phyloP scores from a whole-genome alignment of 1,140 invertebrate species.

The Asobara japonica region DNA sequence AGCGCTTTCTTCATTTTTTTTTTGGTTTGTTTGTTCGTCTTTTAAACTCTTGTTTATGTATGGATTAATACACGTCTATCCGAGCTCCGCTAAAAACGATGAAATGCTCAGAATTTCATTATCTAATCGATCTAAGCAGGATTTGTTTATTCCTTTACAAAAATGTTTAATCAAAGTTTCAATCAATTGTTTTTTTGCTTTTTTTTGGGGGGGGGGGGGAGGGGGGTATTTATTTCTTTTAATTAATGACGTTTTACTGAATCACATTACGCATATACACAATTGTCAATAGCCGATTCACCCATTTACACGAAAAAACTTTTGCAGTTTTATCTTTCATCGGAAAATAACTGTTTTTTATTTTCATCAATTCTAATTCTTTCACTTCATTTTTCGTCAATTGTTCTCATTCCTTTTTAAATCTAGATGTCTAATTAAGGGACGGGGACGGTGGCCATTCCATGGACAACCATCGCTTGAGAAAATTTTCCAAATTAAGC shows the following conservation, averaged over 20 bases:
- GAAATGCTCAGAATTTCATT: slow-evolving; percentile 19
- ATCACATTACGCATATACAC: slow-evolving; percentile 30
- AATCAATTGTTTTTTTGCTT: slow-evolving; percentile 5
- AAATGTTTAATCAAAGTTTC: not conserved
- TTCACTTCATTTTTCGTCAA: slow-evolving; percentile 4
- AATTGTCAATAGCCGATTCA: slow-evolving; percentile 30
- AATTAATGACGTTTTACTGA: slow-evolving; percentile 20
- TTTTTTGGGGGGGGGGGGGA: too few relatives aligned
- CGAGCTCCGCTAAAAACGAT: slow-evolving; percentile 26
- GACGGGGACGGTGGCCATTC: slow-evolving; percentile 38
- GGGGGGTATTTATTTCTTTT: too few relatives aligned
- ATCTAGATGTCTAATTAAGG: slow-evolving; percentile 32
- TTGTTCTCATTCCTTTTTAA: slow-evolving; percentile 9
- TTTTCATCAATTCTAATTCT: slow-evolving; percentile 27
- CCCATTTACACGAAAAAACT: slow-evolving; percentile 29
- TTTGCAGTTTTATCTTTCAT: slow-evolving; percentile 24
- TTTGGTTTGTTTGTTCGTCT: too few relatives aligned
- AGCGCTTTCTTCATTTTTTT: slow-evolving; percentile 33
- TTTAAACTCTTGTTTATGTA: slow-evolving; percentile 11
- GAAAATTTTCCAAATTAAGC: not conserved
- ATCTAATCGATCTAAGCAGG: slow-evolving; percentile 24
- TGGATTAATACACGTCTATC: slow-evolving; percentile 28
- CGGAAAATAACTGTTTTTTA: slow-evolving; percentile 35
- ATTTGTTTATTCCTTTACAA: not conserved
- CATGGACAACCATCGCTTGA: slow-evolving; percentile 28